Evolutionary conservation across 1,140 invertebrate genomes (phyloP).

Genomic region (Notospermus geniculatus): DNA sequence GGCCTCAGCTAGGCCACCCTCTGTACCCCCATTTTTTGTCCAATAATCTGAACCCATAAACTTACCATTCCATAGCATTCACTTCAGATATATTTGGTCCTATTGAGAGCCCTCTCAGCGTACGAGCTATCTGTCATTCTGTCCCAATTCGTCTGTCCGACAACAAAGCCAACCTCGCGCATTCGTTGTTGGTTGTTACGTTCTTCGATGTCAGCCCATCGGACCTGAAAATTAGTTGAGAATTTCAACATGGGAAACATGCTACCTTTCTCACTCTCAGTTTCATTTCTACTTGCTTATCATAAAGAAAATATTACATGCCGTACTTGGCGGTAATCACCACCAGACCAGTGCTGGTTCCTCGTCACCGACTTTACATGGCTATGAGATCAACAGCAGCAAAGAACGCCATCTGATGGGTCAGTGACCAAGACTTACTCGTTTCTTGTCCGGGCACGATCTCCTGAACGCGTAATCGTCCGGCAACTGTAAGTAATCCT

Average conservation of each 20-base stretch:
- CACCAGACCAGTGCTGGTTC: too few species aligned
- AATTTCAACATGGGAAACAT: too few species aligned
- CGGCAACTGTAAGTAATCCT: slow-evolving; percentile 84
- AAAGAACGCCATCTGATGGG: too few species aligned
- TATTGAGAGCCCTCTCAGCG: slow-evolving; percentile 82
- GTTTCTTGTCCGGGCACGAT: slow-evolving; percentile 80
- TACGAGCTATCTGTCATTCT: slow-evolving; percentile 90
- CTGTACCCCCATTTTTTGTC: too few species aligned
- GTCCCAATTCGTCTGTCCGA: slow-evolving; percentile 80
- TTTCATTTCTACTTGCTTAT: too few species aligned
- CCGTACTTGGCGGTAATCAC: too few species aligned
- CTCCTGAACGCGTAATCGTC: slow-evolving; percentile 69
- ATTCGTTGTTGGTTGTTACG: slow-evolving; percentile 83
- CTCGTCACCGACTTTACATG: too few species aligned
- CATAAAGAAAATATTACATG: too few species aligned
- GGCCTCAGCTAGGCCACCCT: too few species aligned
- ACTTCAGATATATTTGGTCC: slow-evolving; percentile 86
- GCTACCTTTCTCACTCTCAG: too few species aligned
- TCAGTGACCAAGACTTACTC: slow-evolving; percentile 61
- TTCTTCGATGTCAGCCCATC: slow-evolving; percentile 97
- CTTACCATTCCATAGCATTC: slow-evolving; percentile 6
- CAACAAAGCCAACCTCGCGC: slow-evolving; percentile 89
- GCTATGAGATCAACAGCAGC: too few species aligned
- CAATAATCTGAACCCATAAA: too few species aligned
- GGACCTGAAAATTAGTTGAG: slow-evolving; percentile 83